Conservation (phyloP, 2,797 vertebrate species). For the Spinibarbus caldwelli region DNA sequence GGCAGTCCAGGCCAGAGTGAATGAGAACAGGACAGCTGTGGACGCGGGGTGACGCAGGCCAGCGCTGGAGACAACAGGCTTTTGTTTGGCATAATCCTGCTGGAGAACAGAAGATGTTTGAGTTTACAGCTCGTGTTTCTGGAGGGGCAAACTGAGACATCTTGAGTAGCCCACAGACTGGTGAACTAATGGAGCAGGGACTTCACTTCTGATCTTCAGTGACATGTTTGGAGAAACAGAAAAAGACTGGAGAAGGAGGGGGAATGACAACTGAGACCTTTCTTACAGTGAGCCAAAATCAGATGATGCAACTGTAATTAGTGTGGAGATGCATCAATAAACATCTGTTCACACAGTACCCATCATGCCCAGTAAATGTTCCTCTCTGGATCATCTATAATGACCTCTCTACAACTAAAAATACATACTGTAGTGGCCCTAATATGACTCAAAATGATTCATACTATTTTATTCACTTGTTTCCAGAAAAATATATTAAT, state of each 20-base stretch:
- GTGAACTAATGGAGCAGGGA: conserved; percentile 27
- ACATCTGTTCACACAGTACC: conserved; percentile 25
- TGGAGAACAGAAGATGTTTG: conserved; percentile 26
- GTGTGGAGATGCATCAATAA: neutral
- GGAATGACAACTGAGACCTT: conserved; percentile 7
- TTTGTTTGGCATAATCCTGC: conserved; percentile 28
- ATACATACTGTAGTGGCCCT: too few relatives aligned
- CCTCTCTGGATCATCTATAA: conserved; percentile 19
- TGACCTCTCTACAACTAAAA: neutral
- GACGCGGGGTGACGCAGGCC: conserved; percentile 60
- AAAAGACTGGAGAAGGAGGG: neutral
- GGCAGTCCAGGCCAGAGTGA: conserved; percentile 29
- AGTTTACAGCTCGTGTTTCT: conserved; percentile 31
- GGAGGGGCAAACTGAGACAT: conserved; percentile 9
- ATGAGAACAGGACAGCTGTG: conserved; percentile 60
- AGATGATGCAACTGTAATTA: conserved; percentile 8
- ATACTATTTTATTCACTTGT: neutral
- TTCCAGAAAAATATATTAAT: neutral
- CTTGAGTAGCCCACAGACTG: conserved; percentile 12
- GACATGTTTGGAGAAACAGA: conserved; percentile 9
- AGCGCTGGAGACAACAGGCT: conserved; percentile 51
- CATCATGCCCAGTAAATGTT: conserved; percentile 39
- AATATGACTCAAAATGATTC: too few relatives aligned
- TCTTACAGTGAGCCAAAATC: neutral
- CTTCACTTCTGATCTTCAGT: conserved; percentile 6